Evolutionary conservation across 2,797 vertebrate species (phyloP).

Genomic region (Myotis daubentonii): DNA sequence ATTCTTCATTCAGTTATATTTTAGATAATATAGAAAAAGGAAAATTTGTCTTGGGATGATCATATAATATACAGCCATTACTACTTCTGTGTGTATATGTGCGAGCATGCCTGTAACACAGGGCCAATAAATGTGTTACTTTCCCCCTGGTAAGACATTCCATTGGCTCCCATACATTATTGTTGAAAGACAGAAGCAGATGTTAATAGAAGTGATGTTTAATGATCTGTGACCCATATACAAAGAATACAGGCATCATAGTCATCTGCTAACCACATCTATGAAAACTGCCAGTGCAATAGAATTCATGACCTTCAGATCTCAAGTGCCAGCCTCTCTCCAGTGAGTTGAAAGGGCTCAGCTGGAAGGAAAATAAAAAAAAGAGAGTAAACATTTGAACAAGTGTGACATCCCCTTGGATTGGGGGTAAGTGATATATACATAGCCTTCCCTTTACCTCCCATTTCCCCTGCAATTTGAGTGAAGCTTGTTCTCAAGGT

Average conservation of each 20-base stretch:
- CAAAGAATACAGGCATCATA: constrained; percentile 71
- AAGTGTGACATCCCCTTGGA: constrained; percentile 66
- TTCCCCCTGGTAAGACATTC: constrained; percentile 66
- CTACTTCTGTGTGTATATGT: neutral
- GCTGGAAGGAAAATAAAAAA: constrained; percentile 69
- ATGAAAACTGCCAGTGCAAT: constrained; percentile 42
- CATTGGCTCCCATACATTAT: constrained; percentile 54
- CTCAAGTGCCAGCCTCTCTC: constrained; percentile 26
- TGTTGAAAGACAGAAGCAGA: constrained; percentile 79
- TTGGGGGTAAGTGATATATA: constrained; percentile 55
- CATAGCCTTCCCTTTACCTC: constrained; percentile 28
- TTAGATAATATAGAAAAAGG: neutral
- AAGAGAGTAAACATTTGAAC: constrained; percentile 73
- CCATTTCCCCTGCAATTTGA: constrained; percentile 53
- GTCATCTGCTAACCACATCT: constrained; percentile 80
- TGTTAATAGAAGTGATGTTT: constrained; percentile 78
- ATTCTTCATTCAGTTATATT: neutral
- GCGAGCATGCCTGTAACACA: constrained; percentile 10
- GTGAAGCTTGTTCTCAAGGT: constrained; percentile 54
- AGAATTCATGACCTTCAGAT: constrained; percentile 75
- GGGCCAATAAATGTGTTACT: constrained; percentile 69
- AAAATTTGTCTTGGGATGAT: neutral
- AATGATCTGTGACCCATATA: constrained; percentile 78
- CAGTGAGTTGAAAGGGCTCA: constrained; percentile 74
- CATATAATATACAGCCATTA: neutral